Evolutionary conservation across 2,888 invertebrate genomes (phyloP), one percentile per base, ranked within the genome.

Genomic region (Cheilosia vulpina): DNA sequence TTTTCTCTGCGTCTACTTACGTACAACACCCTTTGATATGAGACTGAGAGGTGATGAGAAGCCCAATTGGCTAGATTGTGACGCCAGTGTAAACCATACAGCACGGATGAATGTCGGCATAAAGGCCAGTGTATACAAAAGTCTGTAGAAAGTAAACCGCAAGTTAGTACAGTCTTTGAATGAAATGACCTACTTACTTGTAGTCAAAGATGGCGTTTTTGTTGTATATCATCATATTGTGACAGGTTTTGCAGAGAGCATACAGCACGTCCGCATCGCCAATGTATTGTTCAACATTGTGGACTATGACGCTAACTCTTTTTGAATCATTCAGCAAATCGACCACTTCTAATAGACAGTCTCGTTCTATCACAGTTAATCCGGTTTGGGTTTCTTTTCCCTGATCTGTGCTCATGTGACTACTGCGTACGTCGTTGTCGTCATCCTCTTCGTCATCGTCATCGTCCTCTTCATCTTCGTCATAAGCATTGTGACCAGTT

Each of bases 201-300:
- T 96, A 97, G 90, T 96, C 96, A 90, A 97, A 96, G 88, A 97
- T 94, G 0, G 97, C 96, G 90, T 96, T 94, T 90, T 95, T 95
- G 90, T 97, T 96, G 88, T 96, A 96, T 87, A 97, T 93, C 90
- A 98, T 93, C 63, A 98, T 93, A 92, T 96, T 96, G 92, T 98
- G 97, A 89, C 97, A 97, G 68, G 98, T 94, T 90, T 95, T 94
- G 85, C 96, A 96, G 81, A 97, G 93, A 13, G 94, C 94, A 88
- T 95, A 94, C 57, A 97, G 92, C 24, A 95, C 93, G 7, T 93
- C 93, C 0, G 93, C 89, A 69, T 94, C 93, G 34, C 92, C 88
- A 0, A 91, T 88, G 83, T 91, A 90, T 5, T 89, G 88, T n/a
- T 92, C 91, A 43, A 92, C 88, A 68, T 91, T 93, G 92, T 91